A percentile compares a stretch with the other conserved stretches of the same genome.
Evolutionary conservation across 2,888 invertebrate species (phyloP).

Genomic region (Campoplex nolae): DNA sequence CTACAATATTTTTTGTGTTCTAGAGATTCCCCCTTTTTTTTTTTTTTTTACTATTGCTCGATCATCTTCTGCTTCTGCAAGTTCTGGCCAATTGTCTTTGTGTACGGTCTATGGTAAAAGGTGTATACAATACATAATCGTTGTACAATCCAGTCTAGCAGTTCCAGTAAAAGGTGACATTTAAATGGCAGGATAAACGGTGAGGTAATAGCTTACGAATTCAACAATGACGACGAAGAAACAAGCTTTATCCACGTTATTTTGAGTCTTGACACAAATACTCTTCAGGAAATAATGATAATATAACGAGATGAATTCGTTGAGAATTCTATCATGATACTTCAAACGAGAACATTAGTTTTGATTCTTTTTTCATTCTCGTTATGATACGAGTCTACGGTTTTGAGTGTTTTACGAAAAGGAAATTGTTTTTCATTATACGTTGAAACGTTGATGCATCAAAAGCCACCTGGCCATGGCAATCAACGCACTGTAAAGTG

Average conservation of each 20-base stretch:
- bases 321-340: background rate
- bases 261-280: background rate
- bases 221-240: constrained; percentile 34
- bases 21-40: background rate
- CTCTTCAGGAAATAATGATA: background rate
- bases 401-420: too few relatives aligned
- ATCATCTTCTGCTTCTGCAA: constrained; percentile 21
- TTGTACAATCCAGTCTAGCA: constrained; percentile 32
- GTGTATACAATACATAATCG: background rate
- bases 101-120: background rate
- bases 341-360: background rate
- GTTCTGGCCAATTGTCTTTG: constrained; percentile 4
- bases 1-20: constrained; percentile 23
- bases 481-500: too few relatives aligned
- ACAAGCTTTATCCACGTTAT: constrained; percentile 18
- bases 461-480: too few relatives aligned
- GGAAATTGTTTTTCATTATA: too few relatives aligned
- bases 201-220: constrained; percentile 40
- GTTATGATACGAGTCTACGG: background rate
- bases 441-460: too few relatives aligned
- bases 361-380: background rate
- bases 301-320: background rate
- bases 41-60: background rate
- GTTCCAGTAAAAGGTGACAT: constrained; percentile 56
- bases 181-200: constrained; percentile 62